These are phyloP conservation scores for Spinus olivaceus DNA, from an alignment of 2,797 vertebrate species.

Conservation along the genomic window DNA sequence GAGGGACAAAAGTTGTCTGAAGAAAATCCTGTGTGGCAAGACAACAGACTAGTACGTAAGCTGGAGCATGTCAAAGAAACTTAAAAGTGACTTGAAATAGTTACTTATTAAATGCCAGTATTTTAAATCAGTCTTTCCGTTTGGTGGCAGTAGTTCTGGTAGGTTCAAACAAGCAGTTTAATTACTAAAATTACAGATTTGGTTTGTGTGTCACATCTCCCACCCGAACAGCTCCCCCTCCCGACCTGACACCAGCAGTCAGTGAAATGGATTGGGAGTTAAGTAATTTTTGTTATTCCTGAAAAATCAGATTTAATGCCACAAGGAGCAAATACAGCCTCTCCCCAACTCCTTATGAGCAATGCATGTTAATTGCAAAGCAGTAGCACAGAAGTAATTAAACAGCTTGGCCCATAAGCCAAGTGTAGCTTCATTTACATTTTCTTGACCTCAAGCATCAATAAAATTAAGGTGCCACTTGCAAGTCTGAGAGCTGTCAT, in stretches of 20 bases:
- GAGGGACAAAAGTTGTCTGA: not conserved
- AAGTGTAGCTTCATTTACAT: not conserved
- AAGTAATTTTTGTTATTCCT: not conserved
- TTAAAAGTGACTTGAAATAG: not conserved
- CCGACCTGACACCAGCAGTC: accelerated
- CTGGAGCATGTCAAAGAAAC: not conserved
- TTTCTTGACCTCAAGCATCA: not conserved
- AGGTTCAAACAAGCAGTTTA: not conserved
- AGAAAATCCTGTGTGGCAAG: not conserved
- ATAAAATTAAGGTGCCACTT: not conserved
- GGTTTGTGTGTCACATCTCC: not conserved
- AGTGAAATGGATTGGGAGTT: not conserved
- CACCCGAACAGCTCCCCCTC: not conserved
- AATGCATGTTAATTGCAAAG: not conserved
- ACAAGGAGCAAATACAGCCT: not conserved
- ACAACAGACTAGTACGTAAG: not conserved
- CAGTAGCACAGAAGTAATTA: not conserved
- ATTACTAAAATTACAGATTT: not conserved
- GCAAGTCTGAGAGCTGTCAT: not conserved
- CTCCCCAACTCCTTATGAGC: not conserved
- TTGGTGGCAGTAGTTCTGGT: not conserved
- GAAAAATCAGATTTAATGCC: not conserved
- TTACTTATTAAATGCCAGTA: not conserved
- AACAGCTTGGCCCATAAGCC: not conserved
- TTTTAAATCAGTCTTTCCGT: not conserved